phyloP scores from a whole-genome alignment of 2,797 vertebrate species.

The Myiothlypis chrysogaster region DNA sequence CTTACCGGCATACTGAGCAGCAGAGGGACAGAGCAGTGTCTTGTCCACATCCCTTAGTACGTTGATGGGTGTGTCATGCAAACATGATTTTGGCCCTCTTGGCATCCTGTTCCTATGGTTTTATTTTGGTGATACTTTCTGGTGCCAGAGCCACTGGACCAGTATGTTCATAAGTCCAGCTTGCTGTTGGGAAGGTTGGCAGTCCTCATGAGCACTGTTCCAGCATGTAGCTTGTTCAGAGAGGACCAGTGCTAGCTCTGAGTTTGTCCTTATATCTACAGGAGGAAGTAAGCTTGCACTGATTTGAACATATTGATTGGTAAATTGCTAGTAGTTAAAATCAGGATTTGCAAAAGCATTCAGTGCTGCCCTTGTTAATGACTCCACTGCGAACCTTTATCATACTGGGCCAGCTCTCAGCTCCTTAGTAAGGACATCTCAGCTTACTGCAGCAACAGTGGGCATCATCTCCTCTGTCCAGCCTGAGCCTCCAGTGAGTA shows the following conservation, averaged over 20 bases:
- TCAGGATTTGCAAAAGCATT: neutral
- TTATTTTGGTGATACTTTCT: neutral
- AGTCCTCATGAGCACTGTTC: fast-evolving
- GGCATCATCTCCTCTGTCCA: neutral
- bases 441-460: fast-evolving
- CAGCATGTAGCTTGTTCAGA: fast-evolving
- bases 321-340: neutral
- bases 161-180: neutral
- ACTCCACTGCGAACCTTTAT: neutral
- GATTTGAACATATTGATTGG: neutral
- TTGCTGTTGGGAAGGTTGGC: neutral
- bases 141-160: neutral
- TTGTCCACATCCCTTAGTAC: neutral
- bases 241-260: neutral
- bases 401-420: fast-evolving
- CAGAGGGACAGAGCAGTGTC: neutral
- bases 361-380: neutral
- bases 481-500: neutral
- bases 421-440: neutral
- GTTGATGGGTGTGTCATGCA: neutral
- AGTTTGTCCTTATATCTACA: neutral
- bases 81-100: neutral
- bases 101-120: neutral
- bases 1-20: neutral
- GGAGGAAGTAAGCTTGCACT: neutral